Conservation (phyloP, 2,113 vertebrate species). For the Carollia perspicillata region DNA sequence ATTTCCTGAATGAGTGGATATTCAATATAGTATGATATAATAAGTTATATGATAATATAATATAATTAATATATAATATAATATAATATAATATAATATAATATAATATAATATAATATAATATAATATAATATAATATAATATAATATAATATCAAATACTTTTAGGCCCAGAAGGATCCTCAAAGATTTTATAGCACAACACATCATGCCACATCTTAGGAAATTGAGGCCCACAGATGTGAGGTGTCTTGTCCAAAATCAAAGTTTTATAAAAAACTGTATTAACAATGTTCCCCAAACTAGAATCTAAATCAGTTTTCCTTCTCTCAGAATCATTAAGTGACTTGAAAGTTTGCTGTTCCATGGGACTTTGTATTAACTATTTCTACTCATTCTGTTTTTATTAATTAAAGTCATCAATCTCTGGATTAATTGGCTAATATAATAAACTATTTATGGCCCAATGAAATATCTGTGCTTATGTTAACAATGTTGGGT, state of each 20-base stretch:
- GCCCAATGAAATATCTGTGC: not conserved
- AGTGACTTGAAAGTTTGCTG: not conserved
- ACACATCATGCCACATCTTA: not conserved
- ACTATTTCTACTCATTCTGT: not conserved
- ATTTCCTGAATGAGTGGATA: not conserved
- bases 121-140: not conserved
- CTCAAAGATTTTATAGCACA: not conserved
- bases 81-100: not conserved
- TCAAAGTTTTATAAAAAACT: not conserved
- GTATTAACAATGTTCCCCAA: not conserved
- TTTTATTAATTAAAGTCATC: conserved; percentile 11
- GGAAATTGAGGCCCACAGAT: not conserved
- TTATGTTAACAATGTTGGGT: not conserved
- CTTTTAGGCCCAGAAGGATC: not conserved
- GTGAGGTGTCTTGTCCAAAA: not conserved
- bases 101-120: not conserved
- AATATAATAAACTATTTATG: not conserved
- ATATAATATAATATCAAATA: not conserved
- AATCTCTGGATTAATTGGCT: not conserved
- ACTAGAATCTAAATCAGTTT: not conserved
- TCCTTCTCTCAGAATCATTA: not conserved
- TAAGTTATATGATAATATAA: not conserved
- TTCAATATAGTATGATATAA: not conserved
- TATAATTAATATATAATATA: not conserved
- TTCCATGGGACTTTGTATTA: not conserved